Evolutionary conservation across 2,113 vertebrate genomes (phyloP), one percentile per base, ranked within the genome.

Genomic region (Casuarius casuarius): DNA sequence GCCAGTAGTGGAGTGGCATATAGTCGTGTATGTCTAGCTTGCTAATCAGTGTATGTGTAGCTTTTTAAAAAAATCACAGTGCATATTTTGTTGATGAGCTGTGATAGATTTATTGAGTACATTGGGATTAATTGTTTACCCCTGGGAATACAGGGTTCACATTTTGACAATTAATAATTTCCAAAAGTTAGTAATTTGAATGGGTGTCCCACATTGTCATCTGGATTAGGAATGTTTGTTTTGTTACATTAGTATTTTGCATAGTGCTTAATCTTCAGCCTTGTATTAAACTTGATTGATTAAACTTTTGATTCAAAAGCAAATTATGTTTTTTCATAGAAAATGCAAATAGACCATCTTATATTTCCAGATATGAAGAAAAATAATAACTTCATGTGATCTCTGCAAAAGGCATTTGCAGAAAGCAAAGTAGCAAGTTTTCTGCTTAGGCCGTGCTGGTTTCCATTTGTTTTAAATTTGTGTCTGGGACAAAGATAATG

Each of bases 151-250:
- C 0, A 1, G 15, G 23, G 16, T 51, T 92, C 65, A 22, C 2
- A 1, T 33, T 65, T 65, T 7, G 28, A n/a, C n/a, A 62, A n/a
- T 23, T 2, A 1, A 63, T 26, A 40, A 59, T 90, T 87, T 81
- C 61, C 40, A 9, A 7, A 42, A 86, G 35, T 74, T 87, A 19
- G 12, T 51, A 23, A 71, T 63, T 58, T 38, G 63, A 74, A 56
- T 10, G 12, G 8, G 9, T 67, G 51, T 63, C 72, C 63, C 5
- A 29, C 33, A n/a, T 13, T 38, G 44, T 11, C 0, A 0, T 51
- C 26, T 72, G 38, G 59, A 52, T 35, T 72, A 29, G 25, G 65
- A 63, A 59, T 20, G 18, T 63, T 82, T 66, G 19, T 13, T 89
- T 67, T 81, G 66, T 72, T 67, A 9, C 4, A 4, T 46, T 23